Conservation (phyloP, 2,113 vertebrate genomes). For the Physeter macrocephalus region DNA sequence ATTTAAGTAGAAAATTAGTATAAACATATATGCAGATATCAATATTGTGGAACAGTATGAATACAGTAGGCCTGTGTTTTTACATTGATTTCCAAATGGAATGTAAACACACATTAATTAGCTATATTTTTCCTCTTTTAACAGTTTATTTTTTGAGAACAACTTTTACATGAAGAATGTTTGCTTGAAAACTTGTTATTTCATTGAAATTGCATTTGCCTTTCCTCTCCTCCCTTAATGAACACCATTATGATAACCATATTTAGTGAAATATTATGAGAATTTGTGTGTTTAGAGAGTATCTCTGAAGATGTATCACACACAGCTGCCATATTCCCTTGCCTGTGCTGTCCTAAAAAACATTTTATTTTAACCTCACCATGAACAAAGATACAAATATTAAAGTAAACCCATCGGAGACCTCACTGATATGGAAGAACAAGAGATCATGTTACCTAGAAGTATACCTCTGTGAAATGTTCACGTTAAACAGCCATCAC, state of each 20-base stretch:
- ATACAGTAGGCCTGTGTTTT: neutral
- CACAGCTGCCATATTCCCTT: neutral
- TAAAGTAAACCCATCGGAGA: neutral
- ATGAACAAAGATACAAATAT: neutral
- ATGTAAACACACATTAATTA: neutral
- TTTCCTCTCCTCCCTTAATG: neutral
- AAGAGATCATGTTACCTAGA: neutral
- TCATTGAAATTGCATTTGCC: neutral
- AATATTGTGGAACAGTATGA: neutral
- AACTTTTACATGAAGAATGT: constrained; percentile 22
- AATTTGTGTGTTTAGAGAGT: neutral
- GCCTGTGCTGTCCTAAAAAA: neutral
- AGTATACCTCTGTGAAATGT: neutral
- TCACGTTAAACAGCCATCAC: neutral
- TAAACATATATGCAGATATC: neutral
- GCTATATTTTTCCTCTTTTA: neutral
- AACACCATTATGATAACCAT: neutral
- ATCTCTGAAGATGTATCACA: neutral
- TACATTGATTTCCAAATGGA: neutral
- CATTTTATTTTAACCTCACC: neutral
- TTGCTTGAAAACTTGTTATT: neutral
- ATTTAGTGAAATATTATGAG: neutral
- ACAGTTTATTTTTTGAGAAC: neutral
- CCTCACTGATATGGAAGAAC: neutral
- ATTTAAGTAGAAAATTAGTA: neutral